Conservation (phyloP, 2,797 vertebrate species). For the Arrhamphus sclerolepis region DNA sequence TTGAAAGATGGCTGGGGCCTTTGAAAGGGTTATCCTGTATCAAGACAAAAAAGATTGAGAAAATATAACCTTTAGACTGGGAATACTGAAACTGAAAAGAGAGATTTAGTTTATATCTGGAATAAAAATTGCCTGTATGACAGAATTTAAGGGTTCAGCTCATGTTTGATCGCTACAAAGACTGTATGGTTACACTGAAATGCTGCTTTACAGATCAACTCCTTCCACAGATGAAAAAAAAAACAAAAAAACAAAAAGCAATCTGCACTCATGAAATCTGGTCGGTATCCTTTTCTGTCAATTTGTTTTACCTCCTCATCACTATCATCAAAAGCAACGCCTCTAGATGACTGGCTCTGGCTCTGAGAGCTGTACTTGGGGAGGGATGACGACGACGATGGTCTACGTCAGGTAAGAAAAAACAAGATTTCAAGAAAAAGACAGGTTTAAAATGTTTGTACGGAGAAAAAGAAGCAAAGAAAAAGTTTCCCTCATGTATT, state of each 20-base stretch:
- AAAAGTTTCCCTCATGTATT: background rate
- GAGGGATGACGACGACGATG: conserved; percentile 50
- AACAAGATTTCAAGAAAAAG: background rate
- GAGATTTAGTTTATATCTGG: too few species aligned
- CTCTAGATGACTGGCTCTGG: conserved; percentile 75
- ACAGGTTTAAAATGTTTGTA: too few species aligned
- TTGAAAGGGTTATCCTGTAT: conserved; percentile 81
- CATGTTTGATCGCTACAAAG: background rate
- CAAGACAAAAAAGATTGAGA: conserved; percentile 9
- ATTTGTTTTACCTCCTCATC: conserved; percentile 62
- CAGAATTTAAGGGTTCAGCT: background rate
- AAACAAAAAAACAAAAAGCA: background rate
- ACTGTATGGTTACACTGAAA: background rate
- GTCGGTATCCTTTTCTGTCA: background rate
- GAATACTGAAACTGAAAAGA: too few species aligned
- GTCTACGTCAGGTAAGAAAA: conserved; percentile 42
- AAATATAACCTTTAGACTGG: background rate
- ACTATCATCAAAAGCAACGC: conserved; percentile 77
- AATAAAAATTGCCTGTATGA: background rate
- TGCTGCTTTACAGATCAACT: too few species aligned
- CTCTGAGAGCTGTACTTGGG: conserved; percentile 69
- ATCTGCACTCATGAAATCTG: background rate
- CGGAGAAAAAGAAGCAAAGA: background rate
- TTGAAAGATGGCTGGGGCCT: conserved; percentile 47
- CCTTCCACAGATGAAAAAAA: background rate